A percentile compares a stretch with the other conserved stretches of the same genome.
phyloP scores from a whole-genome alignment of 2,888 invertebrate species.

The Stegophylla sp. region DNA sequence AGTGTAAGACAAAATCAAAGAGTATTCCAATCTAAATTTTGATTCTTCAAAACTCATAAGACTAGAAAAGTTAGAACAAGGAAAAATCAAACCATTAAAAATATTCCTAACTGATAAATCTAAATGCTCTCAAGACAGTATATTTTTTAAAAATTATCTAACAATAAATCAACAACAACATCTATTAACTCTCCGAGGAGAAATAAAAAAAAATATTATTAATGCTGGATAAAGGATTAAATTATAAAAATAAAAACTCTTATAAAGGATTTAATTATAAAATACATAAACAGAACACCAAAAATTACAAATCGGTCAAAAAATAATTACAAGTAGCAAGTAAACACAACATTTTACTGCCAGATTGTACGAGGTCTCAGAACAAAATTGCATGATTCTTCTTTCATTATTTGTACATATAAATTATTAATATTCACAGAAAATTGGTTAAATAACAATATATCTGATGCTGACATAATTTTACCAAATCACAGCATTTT shows the following conservation, averaged over 20 bases:
- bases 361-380: background rate
- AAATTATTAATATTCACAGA: background rate
- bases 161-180: background rate
- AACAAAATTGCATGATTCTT: background rate
- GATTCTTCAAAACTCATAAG: background rate
- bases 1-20: background rate
- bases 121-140: background rate
- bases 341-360: background rate
- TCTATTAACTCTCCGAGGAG: background rate
- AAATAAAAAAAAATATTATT: too few relatives aligned
- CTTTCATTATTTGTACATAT: too few relatives aligned
- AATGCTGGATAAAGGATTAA: too few relatives aligned
- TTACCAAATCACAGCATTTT: background rate
- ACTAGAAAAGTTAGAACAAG: background rate
- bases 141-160: background rate
- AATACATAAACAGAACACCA: too few relatives aligned
- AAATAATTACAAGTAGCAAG: background rate
- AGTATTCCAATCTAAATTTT: background rate
- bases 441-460: background rate
- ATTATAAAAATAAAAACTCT: too few relatives aligned
- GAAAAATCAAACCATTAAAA: background rate
- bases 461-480: background rate
- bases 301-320: background rate
- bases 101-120: background rate
- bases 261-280: too few relatives aligned